These are phyloP conservation scores for Pseudomyrmex gracilis DNA, from an alignment of 1,140 invertebrate species.

Conservation along the genomic window DNA sequence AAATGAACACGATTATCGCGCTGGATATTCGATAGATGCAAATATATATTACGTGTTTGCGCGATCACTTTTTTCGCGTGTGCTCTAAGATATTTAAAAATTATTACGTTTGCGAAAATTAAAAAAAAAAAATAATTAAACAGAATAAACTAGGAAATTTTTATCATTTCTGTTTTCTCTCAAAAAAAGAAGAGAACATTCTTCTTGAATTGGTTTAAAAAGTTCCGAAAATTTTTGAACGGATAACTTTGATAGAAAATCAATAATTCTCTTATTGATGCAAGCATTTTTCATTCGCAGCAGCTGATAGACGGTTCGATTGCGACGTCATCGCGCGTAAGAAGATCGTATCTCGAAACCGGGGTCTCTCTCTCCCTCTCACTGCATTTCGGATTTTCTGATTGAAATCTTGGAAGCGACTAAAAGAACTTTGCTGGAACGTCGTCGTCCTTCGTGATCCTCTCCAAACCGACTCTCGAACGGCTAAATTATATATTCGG, in stretches of 20 bases:
- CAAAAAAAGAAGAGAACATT: background rate
- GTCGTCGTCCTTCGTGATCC: conserved; percentile 7
- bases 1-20: background rate
- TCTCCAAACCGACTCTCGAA: background rate
- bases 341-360: conserved; percentile 3
- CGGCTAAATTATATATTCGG: conserved; percentile 44
- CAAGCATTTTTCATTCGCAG: conserved; percentile 14
- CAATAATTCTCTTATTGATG: conserved; percentile 11
- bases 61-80: background rate
- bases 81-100: too few species aligned
- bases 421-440: conserved; percentile 25
- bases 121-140: too few species aligned
- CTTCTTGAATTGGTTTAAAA: conserved; percentile 6
- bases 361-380: background rate
- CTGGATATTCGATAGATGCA: background rate
- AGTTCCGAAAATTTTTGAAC: background rate
- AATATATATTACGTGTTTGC: background rate
- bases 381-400: conserved; percentile 49
- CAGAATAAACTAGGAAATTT: too few species aligned
- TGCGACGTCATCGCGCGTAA: conserved; percentile 10
- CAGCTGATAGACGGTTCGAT: conserved; percentile 19
- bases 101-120: too few species aligned
- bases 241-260: background rate
- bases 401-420: conserved; percentile 49
- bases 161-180: background rate